Base-by-base conservation (phyloP, 2,888 invertebrate species). In the Dione juno region DNA sequence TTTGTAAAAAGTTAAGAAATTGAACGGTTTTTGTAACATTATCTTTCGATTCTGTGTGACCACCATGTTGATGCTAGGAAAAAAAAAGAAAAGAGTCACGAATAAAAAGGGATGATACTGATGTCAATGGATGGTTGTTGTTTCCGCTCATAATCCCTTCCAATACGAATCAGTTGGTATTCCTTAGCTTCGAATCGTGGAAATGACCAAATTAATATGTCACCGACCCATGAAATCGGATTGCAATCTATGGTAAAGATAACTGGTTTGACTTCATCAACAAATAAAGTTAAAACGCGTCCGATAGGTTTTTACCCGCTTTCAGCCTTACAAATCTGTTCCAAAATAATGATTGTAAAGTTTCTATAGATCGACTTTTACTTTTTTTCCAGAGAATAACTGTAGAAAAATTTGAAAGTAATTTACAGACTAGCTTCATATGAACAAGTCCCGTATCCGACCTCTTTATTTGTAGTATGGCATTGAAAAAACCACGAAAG, bases 1-100 rank as follows among this genome's bases (percentile, higher is more conserved):
- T 82, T 77, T 81, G 80, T 79, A 78, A 82, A n/a, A n/a, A n/a
- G n/a, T n/a, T n/a, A n/a, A 65, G 54, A 68, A 67, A 66, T 77
- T 35, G 75, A 76, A 69, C 45, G 21, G 58, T 69, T 75, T n/a
- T 58, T 74, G 74, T 72, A 69, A 75, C 13, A 65, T 77, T 70
- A n/a, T 66, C 69, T 3, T 54, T 54, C 10, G 54, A 76, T 53
- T 69, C 74, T 41, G 59, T 66, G n/a, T n/a, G 76, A 77, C 16
- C 74, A 75, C 59, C 76, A 77, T 69, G 71, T 75, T 48, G 76
- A 79, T 72, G 19, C 72, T n/a, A 75, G 72, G n/a, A n/a, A n/a
- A n/a, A n/a, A n/a, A n/a, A n/a, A n/a, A n/a, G n/a, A n/a, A n/a
- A n/a, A 69, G 74, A 74, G 63, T 74, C 76, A 43, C 54, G 77